A percentile compares a stretch with the other conserved stretches of the same genome.
These are phyloP conservation scores for Gymnogyps californianus DNA, from an alignment of 2,113 vertebrate species.

Conservation along the genomic window DNA sequence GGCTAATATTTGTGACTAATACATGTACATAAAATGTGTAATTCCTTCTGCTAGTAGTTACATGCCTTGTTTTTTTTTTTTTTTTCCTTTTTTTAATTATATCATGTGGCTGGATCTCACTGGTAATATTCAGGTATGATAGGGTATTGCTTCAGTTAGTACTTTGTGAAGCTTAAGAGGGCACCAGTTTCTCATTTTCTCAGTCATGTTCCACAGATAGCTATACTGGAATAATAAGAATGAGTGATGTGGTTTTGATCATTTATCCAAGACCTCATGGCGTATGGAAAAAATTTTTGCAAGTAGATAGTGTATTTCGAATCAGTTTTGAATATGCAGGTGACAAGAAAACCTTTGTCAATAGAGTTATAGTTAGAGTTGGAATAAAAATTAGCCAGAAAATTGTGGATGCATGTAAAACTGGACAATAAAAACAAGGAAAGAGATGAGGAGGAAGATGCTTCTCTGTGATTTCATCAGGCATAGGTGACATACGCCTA, in stretches of 20 bases:
- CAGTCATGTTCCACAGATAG: neutral
- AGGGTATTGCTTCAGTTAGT: neutral
- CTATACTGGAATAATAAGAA: neutral
- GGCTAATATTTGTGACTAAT: neutral
- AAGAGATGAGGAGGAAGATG: neutral
- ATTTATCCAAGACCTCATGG: neutral
- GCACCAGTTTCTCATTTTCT: conserved; percentile 7
- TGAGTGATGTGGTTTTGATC: neutral
- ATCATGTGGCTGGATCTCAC: neutral
- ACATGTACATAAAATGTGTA: neutral
- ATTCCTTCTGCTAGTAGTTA: neutral
- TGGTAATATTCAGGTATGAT: neutral
- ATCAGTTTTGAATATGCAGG: neutral
- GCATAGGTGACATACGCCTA: neutral
- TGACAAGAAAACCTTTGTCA: neutral
- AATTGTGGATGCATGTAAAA: neutral
- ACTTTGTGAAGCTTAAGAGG: neutral
- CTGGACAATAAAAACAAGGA: neutral
- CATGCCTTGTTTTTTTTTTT: neutral
- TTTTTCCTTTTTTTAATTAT: neutral
- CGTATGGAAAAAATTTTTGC: neutral
- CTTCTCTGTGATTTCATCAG: neutral
- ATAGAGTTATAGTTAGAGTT: neutral
- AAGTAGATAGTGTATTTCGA: neutral
- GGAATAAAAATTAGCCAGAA: neutral